Percentiles rank a stretch among this genome's conserved stretches.
These are phyloP conservation scores for Drosophila grimshawi DNA, from an alignment of 1,140 invertebrate species.

Conservation along the genomic window DNA sequence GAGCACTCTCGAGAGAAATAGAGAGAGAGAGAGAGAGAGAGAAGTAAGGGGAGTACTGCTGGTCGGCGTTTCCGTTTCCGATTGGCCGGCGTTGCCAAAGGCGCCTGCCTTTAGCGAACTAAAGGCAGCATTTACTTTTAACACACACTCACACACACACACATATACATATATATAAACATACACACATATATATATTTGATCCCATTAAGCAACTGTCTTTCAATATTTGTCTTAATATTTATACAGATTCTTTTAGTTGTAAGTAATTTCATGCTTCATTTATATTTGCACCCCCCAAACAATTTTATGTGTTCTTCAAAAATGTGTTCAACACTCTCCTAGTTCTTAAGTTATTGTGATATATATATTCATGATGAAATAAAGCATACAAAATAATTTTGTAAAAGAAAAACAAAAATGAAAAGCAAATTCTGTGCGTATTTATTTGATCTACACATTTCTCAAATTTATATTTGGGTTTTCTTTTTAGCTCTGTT, in stretches of 20 bases:
- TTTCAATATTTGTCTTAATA: conserved; percentile 65
- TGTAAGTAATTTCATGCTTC: conserved; percentile 53
- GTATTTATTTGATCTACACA: neutral
- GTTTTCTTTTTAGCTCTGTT: neutral
- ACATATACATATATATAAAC: neutral
- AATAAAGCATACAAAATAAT: conserved; percentile 47
- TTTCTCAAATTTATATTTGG: neutral
- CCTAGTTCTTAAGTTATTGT: conserved; percentile 73
- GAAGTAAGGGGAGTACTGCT: conserved; percentile 26
- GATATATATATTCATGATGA: conserved; percentile 65
- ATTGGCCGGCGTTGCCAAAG: conserved; percentile 69
- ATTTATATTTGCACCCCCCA: conserved; percentile 50
- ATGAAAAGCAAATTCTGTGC: neutral
- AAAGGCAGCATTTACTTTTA: conserved; percentile 74
- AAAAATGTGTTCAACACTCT: conserved; percentile 54
- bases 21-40: neutral
- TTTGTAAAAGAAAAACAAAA: conserved; percentile 28
- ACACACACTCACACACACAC: conserved; percentile 19
- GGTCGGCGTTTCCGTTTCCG: conserved; percentile 37
- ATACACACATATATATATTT: conserved; percentile 4
- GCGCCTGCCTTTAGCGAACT: conserved; percentile 66
- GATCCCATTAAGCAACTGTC: conserved; percentile 50
- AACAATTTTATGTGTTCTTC: conserved; percentile 6
- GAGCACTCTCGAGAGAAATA: no score
- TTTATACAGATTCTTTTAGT: conserved; percentile 65